Evolutionary conservation across 2,888 invertebrate species (phyloP), one percentile per base, ranked within the genome.

Genomic region (Crocallis elinguaria): DNA sequence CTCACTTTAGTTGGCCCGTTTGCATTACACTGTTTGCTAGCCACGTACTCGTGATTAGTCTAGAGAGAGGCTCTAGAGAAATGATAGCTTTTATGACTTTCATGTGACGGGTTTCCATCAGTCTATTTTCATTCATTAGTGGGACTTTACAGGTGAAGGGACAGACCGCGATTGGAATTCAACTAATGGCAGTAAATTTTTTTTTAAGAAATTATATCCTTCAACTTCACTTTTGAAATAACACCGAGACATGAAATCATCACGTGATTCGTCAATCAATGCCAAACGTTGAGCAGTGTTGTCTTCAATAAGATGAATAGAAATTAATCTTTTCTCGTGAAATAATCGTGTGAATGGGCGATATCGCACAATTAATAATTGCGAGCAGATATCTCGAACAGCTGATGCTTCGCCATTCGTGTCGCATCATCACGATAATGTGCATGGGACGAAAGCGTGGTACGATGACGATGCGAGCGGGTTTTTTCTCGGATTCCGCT

Each of bases 1-100:
- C 89, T 89, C 84, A 88, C 82, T 86, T 89, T 76, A 75, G 81
- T 73, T 77, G 79, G 80, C 79, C 81, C 79, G 86, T 82, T 85
- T 82, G 81, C 80, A 84, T 75, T 80, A 80, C 75, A 65, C 71
- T 75, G 75, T 77, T 77, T 78, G 78, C 73, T 67, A 66, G 72
- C 73, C 73, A 75, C 77, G 76, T 78, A 71, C 79, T 73, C 69
- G 80, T 83, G 78, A 85, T 85, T 82, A 82, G 77, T 76, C 69
- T 44, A 54, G 43, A 76, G 72, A 46, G n/a, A n/a, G n/a, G n/a
- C n/a, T n/a, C 57, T 25, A 25, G 25, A 25, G 19, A 29, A 67
- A 66, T n/a, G 63, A 60, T 62, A 67, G 58, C 58, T 68, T 51
- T 68, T 51, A 57, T 29, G 49, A 54, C 54, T 55, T 50, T 52